Evolutionary conservation across 2,797 vertebrate species (phyloP).

Genomic region (Periophthalmus magnuspinnatus): DNA sequence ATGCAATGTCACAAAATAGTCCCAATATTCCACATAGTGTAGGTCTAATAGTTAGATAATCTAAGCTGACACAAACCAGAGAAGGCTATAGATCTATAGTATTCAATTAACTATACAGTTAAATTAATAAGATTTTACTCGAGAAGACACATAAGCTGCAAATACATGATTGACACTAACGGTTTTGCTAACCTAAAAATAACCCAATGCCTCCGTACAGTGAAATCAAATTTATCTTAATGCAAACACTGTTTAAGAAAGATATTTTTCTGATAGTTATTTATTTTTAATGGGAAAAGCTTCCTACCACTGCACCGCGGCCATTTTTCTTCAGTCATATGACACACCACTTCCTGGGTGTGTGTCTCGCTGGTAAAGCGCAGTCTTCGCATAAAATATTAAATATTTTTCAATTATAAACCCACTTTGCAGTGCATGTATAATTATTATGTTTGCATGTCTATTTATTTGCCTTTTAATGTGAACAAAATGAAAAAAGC

Average conservation of each 20-base stretch:
- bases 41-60: neutral
- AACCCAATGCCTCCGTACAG: neutral
- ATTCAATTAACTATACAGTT: neutral
- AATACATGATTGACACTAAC: neutral
- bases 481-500: neutral
- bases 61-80: neutral
- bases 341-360: conserved; percentile 67
- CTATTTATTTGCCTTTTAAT: neutral
- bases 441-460: neutral
- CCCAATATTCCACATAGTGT: neutral
- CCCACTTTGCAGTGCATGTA: neutral
- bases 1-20: neutral
- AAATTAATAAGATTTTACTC: neutral
- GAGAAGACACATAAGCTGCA: neutral
- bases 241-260: neutral
- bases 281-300: conserved; percentile 28
- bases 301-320: conserved; percentile 79
- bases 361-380: neutral
- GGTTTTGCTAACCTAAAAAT: neutral
- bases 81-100: neutral
- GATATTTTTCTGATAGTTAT: neutral
- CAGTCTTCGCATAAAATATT: conserved; percentile 11
- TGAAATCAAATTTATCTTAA: neutral
- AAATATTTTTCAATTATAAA: neutral
- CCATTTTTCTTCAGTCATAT: conserved; percentile 77